phyloP scores from a whole-genome alignment of 2,888 invertebrate genomes.

The Bugula neritina region DNA sequence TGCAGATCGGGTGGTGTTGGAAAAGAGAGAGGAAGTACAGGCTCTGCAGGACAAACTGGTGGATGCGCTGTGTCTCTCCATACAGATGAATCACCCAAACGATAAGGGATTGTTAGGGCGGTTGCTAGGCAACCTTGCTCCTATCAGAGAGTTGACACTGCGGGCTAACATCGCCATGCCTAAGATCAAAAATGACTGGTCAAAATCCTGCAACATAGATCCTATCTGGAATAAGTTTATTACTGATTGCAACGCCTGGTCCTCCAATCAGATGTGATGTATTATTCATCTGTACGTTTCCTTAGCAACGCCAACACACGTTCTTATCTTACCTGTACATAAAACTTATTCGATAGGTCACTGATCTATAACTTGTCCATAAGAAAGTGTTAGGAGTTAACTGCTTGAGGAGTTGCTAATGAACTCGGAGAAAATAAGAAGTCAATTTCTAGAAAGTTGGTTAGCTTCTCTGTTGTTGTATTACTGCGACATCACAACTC shows the following conservation, averaged over 20 bases:
- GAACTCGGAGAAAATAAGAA: no score
- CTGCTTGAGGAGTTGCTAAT: no score
- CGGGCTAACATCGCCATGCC: constrained; percentile 4
- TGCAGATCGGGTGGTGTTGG: constrained; percentile 5
- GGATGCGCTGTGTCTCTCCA: background rate
- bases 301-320: no score
- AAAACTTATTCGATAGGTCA: no score
- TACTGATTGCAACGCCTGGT: background rate
- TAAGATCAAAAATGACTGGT: constrained; percentile 25
- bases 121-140: background rate
- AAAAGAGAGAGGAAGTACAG: background rate
- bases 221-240: constrained; percentile 19
- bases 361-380: no score
- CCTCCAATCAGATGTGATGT: background rate
- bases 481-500: no score
- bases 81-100: constrained; percentile 23
- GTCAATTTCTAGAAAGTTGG: no score
- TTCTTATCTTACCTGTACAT: no score
- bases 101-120: constrained; percentile 8
- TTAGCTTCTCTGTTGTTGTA: no score
- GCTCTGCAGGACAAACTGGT: background rate
- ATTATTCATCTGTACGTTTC: no score
- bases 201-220: background rate
- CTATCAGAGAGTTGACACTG: constrained; percentile 12
- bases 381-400: no score